A percentile compares a stretch with the other conserved stretches of the same genome.
These are phyloP conservation scores for Dinomys branickii DNA, from an alignment of 2,113 vertebrate species.

Conservation along the genomic window DNA sequence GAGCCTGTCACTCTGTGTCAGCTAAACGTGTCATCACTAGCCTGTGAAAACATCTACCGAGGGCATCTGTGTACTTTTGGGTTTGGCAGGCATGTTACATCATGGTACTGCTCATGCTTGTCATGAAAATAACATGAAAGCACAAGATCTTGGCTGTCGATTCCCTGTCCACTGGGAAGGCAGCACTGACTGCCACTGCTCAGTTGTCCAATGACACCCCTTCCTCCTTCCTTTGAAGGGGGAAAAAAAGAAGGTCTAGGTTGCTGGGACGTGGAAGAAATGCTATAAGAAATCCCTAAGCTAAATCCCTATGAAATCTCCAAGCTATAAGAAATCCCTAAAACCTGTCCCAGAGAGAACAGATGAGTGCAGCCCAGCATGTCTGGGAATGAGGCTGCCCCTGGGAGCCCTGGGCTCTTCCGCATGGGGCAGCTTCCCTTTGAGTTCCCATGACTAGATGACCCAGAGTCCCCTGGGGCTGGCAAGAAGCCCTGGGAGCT, in stretches of 20 bases:
- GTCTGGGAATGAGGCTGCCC: not conserved
- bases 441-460: not conserved
- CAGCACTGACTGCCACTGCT: not conserved
- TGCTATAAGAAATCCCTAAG: not conserved
- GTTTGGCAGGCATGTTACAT: not conserved
- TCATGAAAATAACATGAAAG: not conserved
- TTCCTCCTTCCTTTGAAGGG: not conserved
- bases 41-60: not conserved
- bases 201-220: not conserved
- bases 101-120: not conserved
- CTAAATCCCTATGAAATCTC: too few relatives aligned
- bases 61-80: not conserved
- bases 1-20: not conserved
- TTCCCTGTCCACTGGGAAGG: not conserved
- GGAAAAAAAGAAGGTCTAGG: not conserved
- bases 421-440: not conserved
- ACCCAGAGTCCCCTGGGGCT: not conserved
- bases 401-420: not conserved
- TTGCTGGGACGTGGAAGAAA: not conserved
- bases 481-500: not conserved
- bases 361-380: not conserved
- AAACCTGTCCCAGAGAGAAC: not conserved
- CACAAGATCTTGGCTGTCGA: not conserved
- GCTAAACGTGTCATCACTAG: not conserved
- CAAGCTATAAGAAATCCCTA: not conserved